Percentiles rank a stretch among this genome's conserved stretches.
Conservation (phyloP, 2,113 vertebrate genomes). For the Sinocyclocheilus anshuiensis region DNA sequence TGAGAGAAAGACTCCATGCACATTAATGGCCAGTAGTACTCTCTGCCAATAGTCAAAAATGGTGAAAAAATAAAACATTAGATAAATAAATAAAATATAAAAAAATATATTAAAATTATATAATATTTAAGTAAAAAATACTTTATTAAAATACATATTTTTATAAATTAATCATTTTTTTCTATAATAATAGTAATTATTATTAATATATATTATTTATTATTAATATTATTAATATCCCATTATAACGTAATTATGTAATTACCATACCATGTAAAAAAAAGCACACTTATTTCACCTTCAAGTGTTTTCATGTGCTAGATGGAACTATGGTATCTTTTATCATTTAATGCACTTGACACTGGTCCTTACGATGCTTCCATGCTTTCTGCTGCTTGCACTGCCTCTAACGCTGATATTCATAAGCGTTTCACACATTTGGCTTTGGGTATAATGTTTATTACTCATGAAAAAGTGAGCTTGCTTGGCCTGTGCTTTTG, state of each 20-base stretch:
- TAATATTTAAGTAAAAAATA: not conserved
- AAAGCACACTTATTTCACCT: not conserved
- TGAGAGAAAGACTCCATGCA: not conserved
- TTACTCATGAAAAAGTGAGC: constrained; percentile 2
- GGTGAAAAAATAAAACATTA: too few relatives aligned
- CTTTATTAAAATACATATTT: not conserved
- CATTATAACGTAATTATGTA: not conserved
- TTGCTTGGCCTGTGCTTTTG: constrained; percentile 43
- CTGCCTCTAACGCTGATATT: not conserved
- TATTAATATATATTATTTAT: not conserved
- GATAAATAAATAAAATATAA: too few relatives aligned
- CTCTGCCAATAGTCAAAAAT: not conserved
- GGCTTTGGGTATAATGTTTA: not conserved
- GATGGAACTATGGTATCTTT: not conserved
- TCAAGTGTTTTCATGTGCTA: not conserved
- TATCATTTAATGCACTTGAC: constrained; percentile 41
- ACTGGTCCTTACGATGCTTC: constrained; percentile 35
- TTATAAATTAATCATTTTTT: not conserved
- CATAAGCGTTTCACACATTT: not conserved
- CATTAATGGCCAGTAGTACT: not conserved
- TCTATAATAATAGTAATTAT: not conserved
- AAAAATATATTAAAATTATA: not conserved
- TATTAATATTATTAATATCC: too few relatives aligned
- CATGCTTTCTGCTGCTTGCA: constrained; percentile 14
- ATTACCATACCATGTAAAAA: not conserved